Evolutionary conservation across 2,888 invertebrate species (phyloP).

Genomic region (Baccha elongata): DNA sequence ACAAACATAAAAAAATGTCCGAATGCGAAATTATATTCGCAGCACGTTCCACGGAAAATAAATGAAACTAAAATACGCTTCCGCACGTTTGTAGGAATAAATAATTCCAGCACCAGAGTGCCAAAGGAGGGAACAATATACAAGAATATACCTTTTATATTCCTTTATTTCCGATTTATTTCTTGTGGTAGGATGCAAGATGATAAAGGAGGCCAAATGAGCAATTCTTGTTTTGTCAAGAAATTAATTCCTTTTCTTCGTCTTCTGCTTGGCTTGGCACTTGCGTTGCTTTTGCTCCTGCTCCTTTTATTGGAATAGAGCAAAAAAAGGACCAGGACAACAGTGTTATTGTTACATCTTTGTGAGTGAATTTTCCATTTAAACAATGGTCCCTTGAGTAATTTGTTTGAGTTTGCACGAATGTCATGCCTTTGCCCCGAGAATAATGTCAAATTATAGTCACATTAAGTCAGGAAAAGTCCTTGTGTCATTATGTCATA

Average conservation of each 20-base stretch:
- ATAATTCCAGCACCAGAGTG: conserved; percentile 55
- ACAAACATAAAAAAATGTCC: conserved; percentile 10
- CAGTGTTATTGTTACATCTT: conserved; percentile 30
- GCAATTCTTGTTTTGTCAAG: conserved; percentile 58
- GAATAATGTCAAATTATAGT: conserved; percentile 68
- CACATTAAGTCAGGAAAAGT: conserved; percentile 59
- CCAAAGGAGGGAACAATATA: conserved; percentile 30
- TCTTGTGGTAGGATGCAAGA: conserved; percentile 58
- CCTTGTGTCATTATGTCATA: conserved; percentile 53
- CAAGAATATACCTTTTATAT: conserved; percentile 26
- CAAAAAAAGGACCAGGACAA: conserved; percentile 14
- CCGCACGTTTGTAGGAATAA: conserved; percentile 72
- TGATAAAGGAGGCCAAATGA: conserved; percentile 63
- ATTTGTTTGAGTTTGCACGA: conserved; percentile 55
- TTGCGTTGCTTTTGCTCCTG: not conserved
- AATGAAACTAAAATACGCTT: conserved; percentile 64
- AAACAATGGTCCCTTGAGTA: conserved; percentile 56
- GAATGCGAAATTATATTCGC: conserved; percentile 38
- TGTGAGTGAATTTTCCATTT: conserved; percentile 60
- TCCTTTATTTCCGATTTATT: conserved; percentile 65
- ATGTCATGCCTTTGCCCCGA: conserved; percentile 40
- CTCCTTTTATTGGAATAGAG: not conserved
- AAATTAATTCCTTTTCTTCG: conserved; percentile 59
- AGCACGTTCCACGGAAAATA: conserved; percentile 65
- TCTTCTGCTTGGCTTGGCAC: not conserved